Evolutionary conservation across 2,888 invertebrate genomes (phyloP).

Genomic region (Cepaea hortensis): DNA sequence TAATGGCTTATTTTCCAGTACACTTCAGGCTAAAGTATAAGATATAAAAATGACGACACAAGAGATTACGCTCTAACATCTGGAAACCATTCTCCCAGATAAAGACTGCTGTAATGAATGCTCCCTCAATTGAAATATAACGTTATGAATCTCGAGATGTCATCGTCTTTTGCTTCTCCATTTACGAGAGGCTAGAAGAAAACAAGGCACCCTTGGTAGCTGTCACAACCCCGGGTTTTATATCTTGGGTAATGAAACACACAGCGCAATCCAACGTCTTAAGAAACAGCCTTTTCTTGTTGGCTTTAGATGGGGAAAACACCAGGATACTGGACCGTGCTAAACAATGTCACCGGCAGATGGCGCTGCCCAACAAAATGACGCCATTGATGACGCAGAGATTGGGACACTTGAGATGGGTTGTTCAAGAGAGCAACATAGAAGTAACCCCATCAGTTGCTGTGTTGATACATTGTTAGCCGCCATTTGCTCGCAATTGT

Average conservation of each 20-base stretch:
- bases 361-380: slow-evolving; percentile 34
- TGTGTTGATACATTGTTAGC: slow-evolving; percentile 37
- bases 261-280: background rate
- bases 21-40: too few relatives aligned
- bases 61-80: background rate
- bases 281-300: background rate
- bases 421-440: slow-evolving; percentile 30
- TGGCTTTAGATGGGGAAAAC: background rate
- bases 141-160: slow-evolving; percentile 1
- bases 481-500: slow-evolving; percentile 36
- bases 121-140: background rate
- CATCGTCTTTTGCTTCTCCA: background rate
- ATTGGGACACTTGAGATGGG: slow-evolving; percentile 21
- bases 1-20: too few relatives aligned
- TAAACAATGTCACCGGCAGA: slow-evolving; percentile 43
- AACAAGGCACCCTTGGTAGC: background rate
- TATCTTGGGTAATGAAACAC: background rate
- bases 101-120: background rate
- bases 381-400: slow-evolving; percentile 43
- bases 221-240: slow-evolving; percentile 12
- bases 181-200: background rate
- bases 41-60: too few relatives aligned
- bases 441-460: slow-evolving; percentile 8
- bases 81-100: background rate
- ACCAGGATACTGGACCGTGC: slow-evolving; percentile 9